A percentile compares a stretch with the other conserved stretches of the same genome.
These are phyloP conservation scores for Callorhinus ursinus DNA, from an alignment of 2,113 vertebrate species.

Conservation along the genomic window DNA sequence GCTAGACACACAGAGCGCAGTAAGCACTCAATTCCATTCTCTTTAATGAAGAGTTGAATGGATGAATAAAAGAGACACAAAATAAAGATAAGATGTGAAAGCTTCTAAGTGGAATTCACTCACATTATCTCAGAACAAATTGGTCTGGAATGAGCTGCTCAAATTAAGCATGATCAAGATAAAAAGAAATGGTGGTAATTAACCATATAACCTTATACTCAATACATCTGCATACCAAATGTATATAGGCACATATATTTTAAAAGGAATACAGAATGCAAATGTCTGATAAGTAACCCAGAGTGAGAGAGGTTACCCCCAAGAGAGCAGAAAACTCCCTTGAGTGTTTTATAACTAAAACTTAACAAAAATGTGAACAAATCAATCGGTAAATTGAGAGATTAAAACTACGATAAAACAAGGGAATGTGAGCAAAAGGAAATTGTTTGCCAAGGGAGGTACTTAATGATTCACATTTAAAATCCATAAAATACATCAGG, in stretches of 20 bases:
- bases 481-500: constrained; percentile 5
- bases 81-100: background rate
- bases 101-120: background rate
- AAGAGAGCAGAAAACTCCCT: background rate
- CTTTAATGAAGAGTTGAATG: background rate
- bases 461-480: background rate
- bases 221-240: background rate
- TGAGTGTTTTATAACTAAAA: background rate
- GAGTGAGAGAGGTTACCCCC: background rate
- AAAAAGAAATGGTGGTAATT: background rate
- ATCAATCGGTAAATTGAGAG: background rate
- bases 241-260: accelerated
- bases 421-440: background rate
- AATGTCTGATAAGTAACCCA: background rate
- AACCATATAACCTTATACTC: background rate
- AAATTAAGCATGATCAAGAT: background rate
- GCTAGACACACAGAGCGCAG: background rate
- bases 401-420: background rate
- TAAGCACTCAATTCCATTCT: background rate
- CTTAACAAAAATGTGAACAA: background rate
- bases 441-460: background rate
- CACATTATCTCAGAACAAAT: background rate
- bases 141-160: background rate
- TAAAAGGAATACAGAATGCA: background rate
- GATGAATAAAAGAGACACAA: background rate